Percentiles rank a stretch among this genome's conserved stretches.
Conservation (phyloP, 2,113 vertebrate genomes). For the Siniperca chuatsi region DNA sequence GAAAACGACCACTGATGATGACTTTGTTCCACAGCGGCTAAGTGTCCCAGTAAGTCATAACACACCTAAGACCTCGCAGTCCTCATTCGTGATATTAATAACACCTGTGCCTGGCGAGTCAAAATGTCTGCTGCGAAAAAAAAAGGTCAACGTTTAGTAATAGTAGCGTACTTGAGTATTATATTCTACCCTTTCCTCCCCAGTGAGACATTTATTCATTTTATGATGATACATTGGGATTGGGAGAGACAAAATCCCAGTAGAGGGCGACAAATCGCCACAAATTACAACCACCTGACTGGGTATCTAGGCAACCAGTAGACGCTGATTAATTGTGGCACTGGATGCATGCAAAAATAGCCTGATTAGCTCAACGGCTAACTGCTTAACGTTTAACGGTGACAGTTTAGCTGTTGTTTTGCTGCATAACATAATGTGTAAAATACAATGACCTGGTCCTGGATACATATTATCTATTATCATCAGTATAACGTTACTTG, state of each 20-base stretch:
- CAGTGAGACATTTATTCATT: neutral
- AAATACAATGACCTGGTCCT: neutral
- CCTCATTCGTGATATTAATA: neutral
- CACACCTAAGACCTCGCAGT: neutral
- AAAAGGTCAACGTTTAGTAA: neutral
- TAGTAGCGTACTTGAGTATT: neutral
- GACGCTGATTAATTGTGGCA: slow-evolving; percentile 31
- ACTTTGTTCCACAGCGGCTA: neutral
- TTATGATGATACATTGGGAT: neutral
- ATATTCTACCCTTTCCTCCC: neutral
- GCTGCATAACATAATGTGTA: too few relatives aligned
- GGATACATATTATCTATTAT: neutral
- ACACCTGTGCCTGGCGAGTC: neutral
- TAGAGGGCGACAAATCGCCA: slow-evolving; percentile 66
- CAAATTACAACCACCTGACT: neutral
- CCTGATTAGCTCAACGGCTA: slow-evolving; percentile 8
- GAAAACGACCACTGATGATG: neutral
- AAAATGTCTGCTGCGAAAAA: neutral
- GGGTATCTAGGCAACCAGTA: slow-evolving; percentile 70
- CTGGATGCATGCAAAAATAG: neutral
- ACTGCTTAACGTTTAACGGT: too few relatives aligned
- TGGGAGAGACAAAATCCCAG: neutral
- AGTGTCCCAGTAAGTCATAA: neutral
- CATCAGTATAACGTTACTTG: rapidly evolving
- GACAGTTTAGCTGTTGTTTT: neutral